Evolutionary conservation across 2,113 vertebrate genomes (phyloP), one percentile per base, ranked within the genome.

Genomic region (Tursiops truncatus): DNA sequence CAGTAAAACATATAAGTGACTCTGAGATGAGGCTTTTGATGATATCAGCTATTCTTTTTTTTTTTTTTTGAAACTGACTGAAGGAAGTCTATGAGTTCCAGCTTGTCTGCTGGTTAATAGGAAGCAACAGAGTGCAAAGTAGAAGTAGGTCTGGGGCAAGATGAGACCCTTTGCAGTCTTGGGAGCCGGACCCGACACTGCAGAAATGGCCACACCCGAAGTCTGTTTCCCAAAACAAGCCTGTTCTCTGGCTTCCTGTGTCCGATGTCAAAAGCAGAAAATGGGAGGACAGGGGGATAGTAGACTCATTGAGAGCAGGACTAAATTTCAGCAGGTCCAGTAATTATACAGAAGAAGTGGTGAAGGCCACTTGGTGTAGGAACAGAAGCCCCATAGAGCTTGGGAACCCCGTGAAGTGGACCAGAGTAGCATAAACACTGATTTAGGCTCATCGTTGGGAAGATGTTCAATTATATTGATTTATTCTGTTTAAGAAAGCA

Each of bases 401-500:
- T 23, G 33, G 15, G 20, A 71, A 44, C 23, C 76, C 44, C 56
- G 38, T 26, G 41, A 77, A 28, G 8, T 33, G 18, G 62, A 21
- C 38, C 36, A 28, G n/a, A 83, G 65, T 15, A 41, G 15, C 18
- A 1, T 63, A 56, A 63, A 56, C 26, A 36, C 11, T 50, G 53
- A 41, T 20, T 93, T 17, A 20, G 65, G 8, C 58, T 26, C 31
- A 26, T 31, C 11, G 38, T 31, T 33, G 33, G 92, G 74, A 50
- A 77, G 36, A 41, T 33, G 23, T 36, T 80, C 85, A n/a, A 41
- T 17, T 44, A 12, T 33, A 18, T n/a, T 65, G 58, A 60, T 62
- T 44, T 77, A 58, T 41, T 93, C 65, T 82, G 41, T 91, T 77
- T 93, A 38, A 71, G 56, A 84, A 83, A 86, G 58, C 53, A 73